phyloP scores from a whole-genome alignment of 2,888 invertebrate genomes.

The Trissolcus japonicus region DNA sequence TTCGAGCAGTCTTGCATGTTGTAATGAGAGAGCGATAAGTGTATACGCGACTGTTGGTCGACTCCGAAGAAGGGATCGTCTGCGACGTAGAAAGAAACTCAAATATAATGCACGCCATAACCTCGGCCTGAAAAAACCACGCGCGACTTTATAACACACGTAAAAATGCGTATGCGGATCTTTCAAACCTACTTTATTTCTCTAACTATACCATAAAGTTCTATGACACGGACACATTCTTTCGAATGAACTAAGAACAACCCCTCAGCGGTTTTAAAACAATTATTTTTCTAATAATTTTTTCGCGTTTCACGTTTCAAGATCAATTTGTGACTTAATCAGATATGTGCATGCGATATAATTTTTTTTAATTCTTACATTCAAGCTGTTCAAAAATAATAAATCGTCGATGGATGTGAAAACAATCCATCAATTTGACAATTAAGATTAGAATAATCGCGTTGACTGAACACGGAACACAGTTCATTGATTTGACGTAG shows the following conservation, averaged over 20 bases:
- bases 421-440: background rate
- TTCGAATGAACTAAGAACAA: too few species aligned
- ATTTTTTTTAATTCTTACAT: background rate
- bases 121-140: conserved; percentile 53
- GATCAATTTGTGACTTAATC: too few species aligned
- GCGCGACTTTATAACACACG: conserved; percentile 35
- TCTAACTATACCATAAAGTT: conserved; percentile 5
- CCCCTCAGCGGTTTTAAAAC: too few species aligned
- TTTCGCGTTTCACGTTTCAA: too few species aligned
- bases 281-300: background rate
- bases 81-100: conserved; percentile 46
- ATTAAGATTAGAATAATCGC: background rate
- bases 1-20: conserved; percentile 8
- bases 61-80: conserved; percentile 47
- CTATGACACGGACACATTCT: background rate
- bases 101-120: conserved; percentile 47
- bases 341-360: too few species aligned
- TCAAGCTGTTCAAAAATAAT: background rate
- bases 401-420: background rate
- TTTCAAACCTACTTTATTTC: conserved; percentile 28
- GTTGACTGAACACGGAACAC: background rate
- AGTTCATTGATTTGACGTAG: conserved; percentile 18
- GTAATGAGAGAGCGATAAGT: conserved; percentile 33
- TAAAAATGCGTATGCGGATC: conserved; percentile 39
- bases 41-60: conserved; percentile 23